Percentiles rank a stretch among this genome's conserved stretches.
phyloP scores from a whole-genome alignment of 2,113 vertebrate species.

The Tachysurus fulvidraco region DNA sequence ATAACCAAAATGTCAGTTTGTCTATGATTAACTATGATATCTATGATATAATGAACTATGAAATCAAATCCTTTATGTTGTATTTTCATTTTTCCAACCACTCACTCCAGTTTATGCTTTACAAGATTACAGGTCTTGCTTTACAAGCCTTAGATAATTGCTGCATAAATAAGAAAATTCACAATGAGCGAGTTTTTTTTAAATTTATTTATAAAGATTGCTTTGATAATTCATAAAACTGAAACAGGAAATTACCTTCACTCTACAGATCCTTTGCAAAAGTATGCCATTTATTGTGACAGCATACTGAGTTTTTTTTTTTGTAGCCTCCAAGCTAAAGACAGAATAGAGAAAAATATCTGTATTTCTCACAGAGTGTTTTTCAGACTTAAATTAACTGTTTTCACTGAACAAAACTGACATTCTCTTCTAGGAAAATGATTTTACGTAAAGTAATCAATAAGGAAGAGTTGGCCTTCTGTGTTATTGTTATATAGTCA shows the following conservation, averaged over 20 bases:
- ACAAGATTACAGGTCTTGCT: not conserved
- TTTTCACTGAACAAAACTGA: not conserved
- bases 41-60: no score
- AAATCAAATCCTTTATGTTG: no score
- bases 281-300: not conserved
- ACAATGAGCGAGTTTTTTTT: no score
- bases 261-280: not conserved
- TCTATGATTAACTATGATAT: no score
- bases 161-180: not conserved
- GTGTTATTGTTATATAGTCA: no score
- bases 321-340: not conserved
- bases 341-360: not conserved
- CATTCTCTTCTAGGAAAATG: not conserved
- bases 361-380: not conserved
- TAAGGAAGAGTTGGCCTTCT: not conserved
- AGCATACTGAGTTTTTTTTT: not conserved
- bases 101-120: not conserved
- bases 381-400: not conserved
- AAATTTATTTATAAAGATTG: no score
- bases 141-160: not conserved
- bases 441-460: not conserved
- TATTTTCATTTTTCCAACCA: not conserved
- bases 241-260: not conserved
- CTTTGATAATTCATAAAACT: not conserved
- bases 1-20: not conserved